Conservation (phyloP, 2,888 invertebrate genomes). For the Sipunculus nudus region DNA sequence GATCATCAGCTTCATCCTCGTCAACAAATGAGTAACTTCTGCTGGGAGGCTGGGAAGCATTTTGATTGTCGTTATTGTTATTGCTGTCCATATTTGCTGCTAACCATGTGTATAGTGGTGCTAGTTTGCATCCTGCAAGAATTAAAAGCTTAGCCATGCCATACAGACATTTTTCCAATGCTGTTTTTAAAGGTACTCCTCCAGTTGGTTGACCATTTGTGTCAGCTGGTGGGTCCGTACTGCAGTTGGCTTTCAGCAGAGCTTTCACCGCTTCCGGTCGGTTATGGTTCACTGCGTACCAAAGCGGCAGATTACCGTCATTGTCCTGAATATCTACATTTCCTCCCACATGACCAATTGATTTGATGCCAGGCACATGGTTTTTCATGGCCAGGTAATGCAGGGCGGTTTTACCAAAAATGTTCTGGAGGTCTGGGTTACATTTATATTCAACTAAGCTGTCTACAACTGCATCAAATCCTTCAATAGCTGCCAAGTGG, state of each 20-base stretch:
- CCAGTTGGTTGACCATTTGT: too few relatives aligned
- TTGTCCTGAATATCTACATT: constrained; percentile 50
- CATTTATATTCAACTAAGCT: constrained; percentile 46
- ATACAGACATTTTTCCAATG: constrained; percentile 43
- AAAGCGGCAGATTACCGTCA: constrained; percentile 50
- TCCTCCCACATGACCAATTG: constrained; percentile 49
- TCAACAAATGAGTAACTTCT: background rate
- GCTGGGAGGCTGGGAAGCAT: background rate
- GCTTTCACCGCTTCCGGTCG: constrained; percentile 49
- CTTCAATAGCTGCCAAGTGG: constrained; percentile 59
- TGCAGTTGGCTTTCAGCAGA: constrained; percentile 54
- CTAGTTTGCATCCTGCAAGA: constrained; percentile 53
- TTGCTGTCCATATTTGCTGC: too few relatives aligned
- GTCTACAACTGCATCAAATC: constrained; percentile 54
- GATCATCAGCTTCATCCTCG: constrained; percentile 9
- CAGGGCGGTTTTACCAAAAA: constrained; percentile 47
- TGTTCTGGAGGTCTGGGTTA: constrained; percentile 53
- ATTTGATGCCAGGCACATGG: constrained; percentile 51
- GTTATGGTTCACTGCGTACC: constrained; percentile 57
- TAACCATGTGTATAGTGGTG: constrained; percentile 24
- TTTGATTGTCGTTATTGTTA: background rate
- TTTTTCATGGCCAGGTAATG: constrained; percentile 61
- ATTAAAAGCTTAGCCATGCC: constrained; percentile 56
- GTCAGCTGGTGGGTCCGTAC: constrained; percentile 47
- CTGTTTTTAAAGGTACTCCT: constrained; percentile 36